phyloP scores from a whole-genome alignment of 2,888 invertebrate genomes.

The Pristionchus exspectatus region DNA sequence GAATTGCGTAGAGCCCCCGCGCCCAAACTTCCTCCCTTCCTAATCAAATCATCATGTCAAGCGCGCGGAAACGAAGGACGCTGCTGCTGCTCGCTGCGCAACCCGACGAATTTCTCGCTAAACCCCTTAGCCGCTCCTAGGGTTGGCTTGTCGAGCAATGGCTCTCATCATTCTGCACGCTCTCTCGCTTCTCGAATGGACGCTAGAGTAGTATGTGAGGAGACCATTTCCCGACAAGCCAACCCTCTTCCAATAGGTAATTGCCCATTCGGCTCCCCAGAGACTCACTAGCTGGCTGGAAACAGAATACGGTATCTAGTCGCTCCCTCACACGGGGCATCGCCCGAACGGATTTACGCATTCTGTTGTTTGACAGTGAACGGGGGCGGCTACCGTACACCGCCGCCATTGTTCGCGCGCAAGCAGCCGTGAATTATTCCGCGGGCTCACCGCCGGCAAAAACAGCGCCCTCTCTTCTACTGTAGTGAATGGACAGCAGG shows the following conservation, averaged over 20 bases:
- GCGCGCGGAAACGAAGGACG: neutral
- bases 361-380: slow-evolving; percentile 23
- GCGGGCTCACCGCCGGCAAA: slow-evolving; percentile 16
- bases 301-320: slow-evolving; percentile 15
- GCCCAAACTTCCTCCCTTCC: neutral
- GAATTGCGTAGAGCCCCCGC: neutral
- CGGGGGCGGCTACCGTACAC: slow-evolving; percentile 44
- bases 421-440: slow-evolving; percentile 37
- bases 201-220: too few species aligned
- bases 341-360: neutral
- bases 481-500: slow-evolving; percentile 8
- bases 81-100: neutral
- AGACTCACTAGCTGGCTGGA: neutral
- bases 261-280: neutral
- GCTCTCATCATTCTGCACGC: too few species aligned
- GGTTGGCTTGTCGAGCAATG: too few species aligned
- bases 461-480: neutral
- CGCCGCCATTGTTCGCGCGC: slow-evolving; percentile 29
- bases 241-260: neutral
- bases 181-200: too few species aligned
- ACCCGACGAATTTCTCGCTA: slow-evolving; percentile 29
- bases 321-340: neutral
- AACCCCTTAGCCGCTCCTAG: slow-evolving; percentile 37
- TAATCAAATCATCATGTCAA: slow-evolving; percentile 53
- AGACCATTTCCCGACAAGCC: too few species aligned